Conservation (phyloP, 2,113 vertebrate species). For the Pleuronectes platessa region DNA sequence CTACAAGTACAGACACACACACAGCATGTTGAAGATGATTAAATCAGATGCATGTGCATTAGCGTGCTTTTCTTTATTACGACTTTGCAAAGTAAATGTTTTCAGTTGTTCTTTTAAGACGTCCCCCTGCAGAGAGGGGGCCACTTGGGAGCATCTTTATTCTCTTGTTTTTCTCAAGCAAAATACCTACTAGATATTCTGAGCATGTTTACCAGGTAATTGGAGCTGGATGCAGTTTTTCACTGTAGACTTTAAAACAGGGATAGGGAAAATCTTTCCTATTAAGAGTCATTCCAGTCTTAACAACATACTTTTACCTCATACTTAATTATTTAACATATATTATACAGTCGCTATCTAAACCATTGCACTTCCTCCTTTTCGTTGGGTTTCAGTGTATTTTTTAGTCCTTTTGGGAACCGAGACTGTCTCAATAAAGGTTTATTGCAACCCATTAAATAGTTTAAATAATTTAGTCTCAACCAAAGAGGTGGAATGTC, state of each 20-base stretch:
- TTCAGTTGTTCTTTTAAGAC: not conserved
- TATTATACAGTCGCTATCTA: no score
- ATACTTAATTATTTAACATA: not conserved
- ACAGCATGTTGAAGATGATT: conserved; percentile 1
- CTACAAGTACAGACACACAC: not conserved
- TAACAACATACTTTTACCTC: not conserved
- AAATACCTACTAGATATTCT: not conserved
- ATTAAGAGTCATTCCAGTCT: not conserved
- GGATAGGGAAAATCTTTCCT: not conserved
- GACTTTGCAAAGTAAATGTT: conserved; percentile 12
- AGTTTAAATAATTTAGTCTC: no score
- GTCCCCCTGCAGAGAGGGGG: not conserved
- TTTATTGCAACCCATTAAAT: no score
- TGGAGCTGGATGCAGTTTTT: not conserved
- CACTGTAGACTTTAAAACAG: not conserved
- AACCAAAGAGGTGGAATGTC: no score
- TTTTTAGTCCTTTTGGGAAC: no score
- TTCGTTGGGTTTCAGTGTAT: no score
- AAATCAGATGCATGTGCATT: conserved; percentile 8
- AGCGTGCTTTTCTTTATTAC: not conserved
- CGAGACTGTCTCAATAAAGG: no score
- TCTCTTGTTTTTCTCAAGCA: not conserved
- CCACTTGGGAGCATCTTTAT: conserved; percentile 3
- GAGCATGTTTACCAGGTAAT: not conserved
- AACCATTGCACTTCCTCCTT: not conserved